Percentiles rank a stretch among this genome's conserved stretches.
Conservation (phyloP, 2,113 vertebrate species). For the Lepus timidus region DNA sequence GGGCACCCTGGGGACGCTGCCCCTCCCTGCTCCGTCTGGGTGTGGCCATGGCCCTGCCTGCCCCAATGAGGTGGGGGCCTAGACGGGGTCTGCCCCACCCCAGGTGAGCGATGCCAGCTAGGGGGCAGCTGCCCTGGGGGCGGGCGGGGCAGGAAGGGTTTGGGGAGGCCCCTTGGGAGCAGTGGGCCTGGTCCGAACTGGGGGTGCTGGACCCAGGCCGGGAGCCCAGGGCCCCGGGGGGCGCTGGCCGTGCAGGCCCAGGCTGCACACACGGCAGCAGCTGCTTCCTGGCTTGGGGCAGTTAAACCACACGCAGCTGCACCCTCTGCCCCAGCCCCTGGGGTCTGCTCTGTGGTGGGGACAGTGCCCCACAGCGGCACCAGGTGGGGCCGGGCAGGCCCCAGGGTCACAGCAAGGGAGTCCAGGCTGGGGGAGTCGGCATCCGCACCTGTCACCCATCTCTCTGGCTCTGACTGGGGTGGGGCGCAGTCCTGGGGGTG, state of each 20-base stretch:
- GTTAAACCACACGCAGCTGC: conserved; percentile 14
- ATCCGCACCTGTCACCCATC: too few relatives aligned
- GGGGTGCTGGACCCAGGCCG: not conserved
- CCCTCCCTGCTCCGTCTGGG: too few relatives aligned
- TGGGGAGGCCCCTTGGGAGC: not conserved
- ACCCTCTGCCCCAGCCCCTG: not conserved
- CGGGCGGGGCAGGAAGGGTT: not conserved
- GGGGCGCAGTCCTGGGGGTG: too few relatives aligned
- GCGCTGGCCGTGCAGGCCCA: conserved; percentile 83
- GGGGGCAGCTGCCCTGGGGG: too few relatives aligned
- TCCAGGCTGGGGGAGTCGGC: not conserved
- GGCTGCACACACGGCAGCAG: not conserved
- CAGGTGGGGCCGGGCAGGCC: too few relatives aligned
- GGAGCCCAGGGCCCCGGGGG: not conserved
- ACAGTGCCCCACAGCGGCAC: not conserved
- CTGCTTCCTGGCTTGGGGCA: conserved; percentile 32
- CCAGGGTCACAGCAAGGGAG: fast-evolving
- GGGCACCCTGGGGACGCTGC: too few relatives aligned
- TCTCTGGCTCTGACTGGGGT: too few relatives aligned
- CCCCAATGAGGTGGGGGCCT: too few relatives aligned
- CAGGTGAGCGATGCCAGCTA: too few relatives aligned
- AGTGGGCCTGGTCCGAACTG: not conserved
- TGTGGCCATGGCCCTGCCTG: too few relatives aligned
- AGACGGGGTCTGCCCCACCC: too few relatives aligned
- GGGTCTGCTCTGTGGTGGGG: too few relatives aligned